phyloP scores from a whole-genome alignment of 1,140 invertebrate species.

The Drosophila subobscura region DNA sequence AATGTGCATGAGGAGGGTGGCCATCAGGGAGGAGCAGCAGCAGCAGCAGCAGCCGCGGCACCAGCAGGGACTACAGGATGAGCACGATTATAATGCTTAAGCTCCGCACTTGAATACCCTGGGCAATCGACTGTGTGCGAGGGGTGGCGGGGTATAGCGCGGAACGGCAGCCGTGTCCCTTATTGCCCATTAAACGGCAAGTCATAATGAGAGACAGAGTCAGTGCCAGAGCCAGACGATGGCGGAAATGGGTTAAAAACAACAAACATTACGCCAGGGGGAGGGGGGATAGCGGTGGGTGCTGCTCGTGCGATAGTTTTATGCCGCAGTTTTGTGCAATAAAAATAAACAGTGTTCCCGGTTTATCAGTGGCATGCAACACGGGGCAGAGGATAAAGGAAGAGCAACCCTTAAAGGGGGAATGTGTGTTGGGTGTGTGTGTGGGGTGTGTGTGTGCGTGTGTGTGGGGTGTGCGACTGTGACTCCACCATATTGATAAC shows the following conservation, averaged over 20 bases:
- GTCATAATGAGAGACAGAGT: slow-evolving; percentile 72
- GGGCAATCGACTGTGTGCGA: slow-evolving; percentile 59
- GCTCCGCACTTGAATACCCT: slow-evolving; percentile 69
- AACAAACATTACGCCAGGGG: slow-evolving; percentile 60
- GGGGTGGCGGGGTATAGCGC: background rate
- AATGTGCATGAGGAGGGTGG: slow-evolving; percentile 53
- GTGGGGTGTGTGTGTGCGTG: no score
- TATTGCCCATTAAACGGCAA: slow-evolving; percentile 79
- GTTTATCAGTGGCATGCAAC: slow-evolving; percentile 56
- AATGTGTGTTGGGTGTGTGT: no score
- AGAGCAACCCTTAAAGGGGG: no score
- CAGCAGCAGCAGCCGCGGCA: slow-evolving; percentile 11
- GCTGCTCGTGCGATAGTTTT: slow-evolving; percentile 15
- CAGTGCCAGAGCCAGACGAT: slow-evolving; percentile 41
- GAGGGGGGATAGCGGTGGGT: slow-evolving; percentile 16
- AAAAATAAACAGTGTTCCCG: slow-evolving; percentile 64
- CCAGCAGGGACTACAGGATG: slow-evolving; percentile 20
- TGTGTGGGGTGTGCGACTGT: no score
- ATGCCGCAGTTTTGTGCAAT: slow-evolving; percentile 65
- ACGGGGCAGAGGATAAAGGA: no score
- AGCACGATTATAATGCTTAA: slow-evolving; percentile 67
- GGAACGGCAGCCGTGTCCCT: slow-evolving; percentile 41
- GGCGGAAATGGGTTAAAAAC: slow-evolving; percentile 72
- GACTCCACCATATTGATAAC: no score
- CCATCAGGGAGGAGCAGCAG: slow-evolving; percentile 36